Evolutionary conservation across 2,797 vertebrate genomes (phyloP), one percentile per base, ranked within the genome.

Genomic region (Pristis pectinata): DNA sequence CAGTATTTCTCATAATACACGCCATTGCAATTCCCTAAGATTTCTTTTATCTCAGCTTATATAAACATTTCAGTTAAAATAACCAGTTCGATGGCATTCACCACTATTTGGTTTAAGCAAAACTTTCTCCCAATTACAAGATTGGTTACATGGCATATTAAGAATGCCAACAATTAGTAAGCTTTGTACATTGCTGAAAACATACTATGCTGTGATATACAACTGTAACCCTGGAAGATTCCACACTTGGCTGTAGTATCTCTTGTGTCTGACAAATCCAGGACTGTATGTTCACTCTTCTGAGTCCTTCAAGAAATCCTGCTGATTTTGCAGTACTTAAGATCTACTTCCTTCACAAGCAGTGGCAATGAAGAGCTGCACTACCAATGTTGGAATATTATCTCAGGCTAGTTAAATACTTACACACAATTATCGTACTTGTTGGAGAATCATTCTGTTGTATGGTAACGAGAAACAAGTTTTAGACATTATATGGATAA

Each of bases 231-330:
- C 91, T 72, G 41, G 91, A 44, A 70, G 37, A 49, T 44, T 72
- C 67, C 37, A 72, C 37, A 22, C 19, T 70, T 93, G 61, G 64
- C 64, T 72, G 92, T 53, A 72, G 37, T 49, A 74, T 53, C 67
- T 93, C 67, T 44, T 4, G 41, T 76, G 7, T 76, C 49, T 94
- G 92, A 94, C 70, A 74, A 74, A 93, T 0, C 6, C 67, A 93
- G 67, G 19, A 49, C 92, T 76, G 70, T 49, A 56, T n/a, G 44
- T 94, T 94, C 92, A 27, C 70, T 53, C 44, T 94, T 22, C 70
- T n/a, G 91, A 37, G n/a, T 72, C 61, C 92, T 94, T 94, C 44
- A 76, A 94, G 67, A 76, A 34, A 56, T 49, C 44, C 44, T 94
- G 70, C 92, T 94, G 92, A 94, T 34, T 34, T 70, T 94, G 49